A percentile compares a stretch with the other conserved stretches of the same genome.
These are phyloP conservation scores for Idaea straminata DNA, from an alignment of 2,888 invertebrate species.

Conservation along the genomic window DNA sequence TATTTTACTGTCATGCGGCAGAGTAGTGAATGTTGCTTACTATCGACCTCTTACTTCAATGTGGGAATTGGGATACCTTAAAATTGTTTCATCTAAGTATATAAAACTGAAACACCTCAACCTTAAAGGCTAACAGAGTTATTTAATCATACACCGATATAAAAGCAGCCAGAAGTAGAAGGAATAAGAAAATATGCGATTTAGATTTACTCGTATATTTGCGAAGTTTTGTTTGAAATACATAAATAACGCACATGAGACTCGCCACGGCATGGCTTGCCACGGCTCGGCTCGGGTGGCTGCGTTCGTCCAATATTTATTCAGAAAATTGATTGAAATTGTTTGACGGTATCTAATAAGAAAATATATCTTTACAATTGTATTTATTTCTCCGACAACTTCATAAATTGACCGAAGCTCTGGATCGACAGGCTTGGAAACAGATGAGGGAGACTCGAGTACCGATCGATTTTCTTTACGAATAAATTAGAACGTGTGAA, in stretches of 20 bases:
- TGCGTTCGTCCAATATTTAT: conserved; percentile 10
- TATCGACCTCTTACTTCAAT: too few relatives aligned
- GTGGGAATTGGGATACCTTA: too few relatives aligned
- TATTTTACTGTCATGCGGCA: too few relatives aligned
- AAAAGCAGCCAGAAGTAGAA: conserved; percentile 22
- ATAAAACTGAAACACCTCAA: too few relatives aligned
- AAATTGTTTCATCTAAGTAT: too few relatives aligned
- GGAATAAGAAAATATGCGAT: conserved; percentile 23
- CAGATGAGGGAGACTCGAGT: too few relatives aligned
- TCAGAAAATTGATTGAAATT: conserved; percentile 7
- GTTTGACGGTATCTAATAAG: conserved; percentile 18
- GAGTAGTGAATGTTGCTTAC: too few relatives aligned
- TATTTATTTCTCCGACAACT: neutral
- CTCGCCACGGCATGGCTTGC: conserved; percentile 14
- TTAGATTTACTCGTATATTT: conserved; percentile 38
- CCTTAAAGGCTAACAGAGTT: neutral
- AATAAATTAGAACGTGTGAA: too few relatives aligned
- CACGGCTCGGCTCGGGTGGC: neutral
- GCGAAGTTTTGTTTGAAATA: conserved; percentile 40
- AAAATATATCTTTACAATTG: conserved; percentile 6
- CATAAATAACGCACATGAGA: conserved; percentile 38
- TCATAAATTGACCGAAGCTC: too few relatives aligned
- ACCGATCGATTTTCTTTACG: too few relatives aligned
- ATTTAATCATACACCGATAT: conserved; percentile 9
- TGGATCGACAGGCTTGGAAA: too few relatives aligned